Evolutionary conservation across 2,797 vertebrate genomes (phyloP), one percentile per base, ranked within the genome.

Genomic region (Coregonus ussuriensis): DNA sequence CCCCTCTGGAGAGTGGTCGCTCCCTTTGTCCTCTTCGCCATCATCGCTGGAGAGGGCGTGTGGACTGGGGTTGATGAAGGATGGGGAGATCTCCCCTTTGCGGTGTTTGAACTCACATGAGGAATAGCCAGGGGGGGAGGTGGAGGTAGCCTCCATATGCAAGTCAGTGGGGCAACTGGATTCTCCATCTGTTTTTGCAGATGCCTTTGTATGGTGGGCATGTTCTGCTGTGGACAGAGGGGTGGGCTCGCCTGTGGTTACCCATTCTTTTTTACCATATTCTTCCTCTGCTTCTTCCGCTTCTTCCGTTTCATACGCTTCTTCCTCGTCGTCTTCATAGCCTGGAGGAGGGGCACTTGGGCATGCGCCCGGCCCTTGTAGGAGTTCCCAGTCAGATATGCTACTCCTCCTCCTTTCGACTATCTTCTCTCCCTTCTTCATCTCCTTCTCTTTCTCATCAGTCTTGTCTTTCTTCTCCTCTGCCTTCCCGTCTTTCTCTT

Each of bases 11-110:
- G 90, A 92, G 70, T 69, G 86, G 71, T 92, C 91, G 0, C 92
- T 93, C 79, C 82, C 90, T 0, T 88, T 92, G 1, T 95, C 95
- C 37, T 94, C 93, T 69, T 96, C 96, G 7, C 93, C 95, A 16
- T 98, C 97, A 5, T 97, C 97, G 33, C 93, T 93, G 11, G 95
- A 96, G 69, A 96, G 91, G 72, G 89, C 94, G 2, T 95, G 95
- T 67, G 96, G 95, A 81, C 96, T 96, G 0, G 97, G 97, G 88
- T 98, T 99, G 87, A 99, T 96, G 87, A 99, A 99, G 0, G 98
- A 98, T 3, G 98, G 97, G 1, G 98, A 99, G 6, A 99, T 93
- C 74, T 98, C 97, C 35, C 96, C 96, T 83, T 94, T 96, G 74
- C 90, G 91, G 25, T 95, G 94, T 85, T 94, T 94, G 71, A 95